phyloP scores from a whole-genome alignment of 1,140 invertebrate genomes.

The Campoletis sonorensis region DNA sequence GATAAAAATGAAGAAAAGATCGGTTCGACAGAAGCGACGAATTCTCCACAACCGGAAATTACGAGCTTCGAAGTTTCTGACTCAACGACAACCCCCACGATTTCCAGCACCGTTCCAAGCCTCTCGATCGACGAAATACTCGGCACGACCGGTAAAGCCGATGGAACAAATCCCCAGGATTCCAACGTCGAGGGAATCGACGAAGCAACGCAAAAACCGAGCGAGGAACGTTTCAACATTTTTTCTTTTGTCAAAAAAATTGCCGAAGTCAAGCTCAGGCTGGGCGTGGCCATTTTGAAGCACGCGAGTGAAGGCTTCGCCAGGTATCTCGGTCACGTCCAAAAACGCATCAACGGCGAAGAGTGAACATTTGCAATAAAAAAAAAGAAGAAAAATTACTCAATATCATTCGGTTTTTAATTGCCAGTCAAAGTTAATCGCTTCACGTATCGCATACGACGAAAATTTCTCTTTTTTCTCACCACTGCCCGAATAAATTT shows the following conservation, averaged over 20 bases:
- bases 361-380: slow-evolving; percentile 53
- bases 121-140: slow-evolving; percentile 29
- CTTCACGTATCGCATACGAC: background rate
- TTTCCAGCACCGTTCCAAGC: slow-evolving; percentile 30
- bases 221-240: slow-evolving; percentile 67
- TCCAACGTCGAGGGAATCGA: slow-evolving; percentile 62
- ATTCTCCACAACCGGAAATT: too few species aligned
- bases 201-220: slow-evolving; percentile 59
- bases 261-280: slow-evolving; percentile 75
- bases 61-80: too few species aligned
- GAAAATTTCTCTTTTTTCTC: too few species aligned
- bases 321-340: slow-evolving; percentile 75
- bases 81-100: background rate
- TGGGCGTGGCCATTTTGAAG: slow-evolving; percentile 76
- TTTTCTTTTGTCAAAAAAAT: slow-evolving; percentile 74
- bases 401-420: slow-evolving; percentile 7
- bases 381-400: background rate
- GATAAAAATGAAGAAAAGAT: too few species aligned
- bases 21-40: too few species aligned
- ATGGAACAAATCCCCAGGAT: slow-evolving; percentile 52
- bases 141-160: slow-evolving; percentile 31
- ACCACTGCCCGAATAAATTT: too few species aligned
- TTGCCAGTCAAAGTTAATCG: slow-evolving; percentile 19
- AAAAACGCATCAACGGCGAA: slow-evolving; percentile 75
- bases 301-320: slow-evolving; percentile 76